Percentiles rank a stretch among this genome's conserved stretches.
Conservation (phyloP, 2,797 vertebrate genomes). For the Rhincodon typus region DNA sequence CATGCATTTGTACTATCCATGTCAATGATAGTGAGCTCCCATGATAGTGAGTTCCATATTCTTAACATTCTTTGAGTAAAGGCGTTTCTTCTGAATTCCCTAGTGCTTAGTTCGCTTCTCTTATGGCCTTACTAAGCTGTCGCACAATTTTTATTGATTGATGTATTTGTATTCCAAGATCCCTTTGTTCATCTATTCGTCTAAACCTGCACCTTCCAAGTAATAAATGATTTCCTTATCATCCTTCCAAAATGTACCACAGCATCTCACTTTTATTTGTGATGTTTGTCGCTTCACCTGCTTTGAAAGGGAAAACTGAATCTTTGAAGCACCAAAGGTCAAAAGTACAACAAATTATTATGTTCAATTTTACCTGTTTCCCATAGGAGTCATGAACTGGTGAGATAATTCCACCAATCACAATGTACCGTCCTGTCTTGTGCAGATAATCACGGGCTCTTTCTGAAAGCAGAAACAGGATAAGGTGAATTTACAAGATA, state of each 20-base stretch:
- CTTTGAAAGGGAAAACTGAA: background rate
- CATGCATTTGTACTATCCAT: too few species aligned
- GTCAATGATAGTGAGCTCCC: too few species aligned
- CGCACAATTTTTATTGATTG: too few species aligned
- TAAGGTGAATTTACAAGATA: background rate
- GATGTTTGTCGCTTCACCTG: background rate
- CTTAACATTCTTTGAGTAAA: too few species aligned
- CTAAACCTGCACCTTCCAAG: background rate
- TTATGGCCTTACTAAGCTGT: too few species aligned
- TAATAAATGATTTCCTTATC: background rate
- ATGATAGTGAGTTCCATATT: too few species aligned
- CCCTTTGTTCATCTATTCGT: too few species aligned
- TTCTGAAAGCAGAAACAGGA: slow-evolving; percentile 60
- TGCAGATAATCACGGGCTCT: slow-evolving; percentile 90
- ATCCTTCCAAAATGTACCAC: background rate
- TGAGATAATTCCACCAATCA: slow-evolving; percentile 95
- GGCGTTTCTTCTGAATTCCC: too few species aligned
- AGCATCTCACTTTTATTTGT: background rate
- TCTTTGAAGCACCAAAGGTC: background rate
- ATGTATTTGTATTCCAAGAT: too few species aligned
- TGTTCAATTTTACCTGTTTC: slow-evolving; percentile 70
- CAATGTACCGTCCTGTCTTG: slow-evolving; percentile 87
- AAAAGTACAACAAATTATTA: background rate
- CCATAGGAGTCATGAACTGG: slow-evolving; percentile 95
- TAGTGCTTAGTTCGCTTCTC: too few species aligned